Evolutionary conservation across 2,113 vertebrate genomes (phyloP), one percentile per base, ranked within the genome.

Genomic region (Riparia riparia): DNA sequence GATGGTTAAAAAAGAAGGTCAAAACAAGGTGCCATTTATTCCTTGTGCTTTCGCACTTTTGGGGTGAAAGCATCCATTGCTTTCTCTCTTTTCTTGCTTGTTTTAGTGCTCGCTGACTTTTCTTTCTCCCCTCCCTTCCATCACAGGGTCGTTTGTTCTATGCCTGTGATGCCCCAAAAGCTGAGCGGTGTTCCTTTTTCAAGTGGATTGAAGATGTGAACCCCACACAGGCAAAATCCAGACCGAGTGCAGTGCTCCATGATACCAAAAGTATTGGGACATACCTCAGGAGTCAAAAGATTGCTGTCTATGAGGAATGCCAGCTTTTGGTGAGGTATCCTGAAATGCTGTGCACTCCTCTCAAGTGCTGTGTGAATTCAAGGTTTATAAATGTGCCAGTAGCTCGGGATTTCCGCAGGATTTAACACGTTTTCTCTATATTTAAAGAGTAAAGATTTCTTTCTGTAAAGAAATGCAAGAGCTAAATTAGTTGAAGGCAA

Each of bases 81-180:
- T 89, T 68, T 50, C 12, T 15, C 2, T 28, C 28, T 17, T 9
- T 8, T 4, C 28, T 65, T 24, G 8, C 2, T 72, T 31, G 19
- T 53, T 89, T 77, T 32, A 22, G 21, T 32, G 21, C 37, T 88
- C 51, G 82, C 11, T 5, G 14, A 20, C 1, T 16, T 17, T 25
- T 32, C 9, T 37, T 37, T 44, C 9, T 2, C 5, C 3, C 10
- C 3, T 29, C 8, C 6, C 8, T 13, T 32, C 26, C 57, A 32
- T 29, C 69, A 22, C n/a, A 98, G 98, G 98, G 98, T 24, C 98
- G 97, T 66, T 97, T 98, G 24, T 98, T 98, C 90, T 98, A 98
- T 49, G 34, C 97, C 85, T 98, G 98, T 84, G 98, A 97, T 95
- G 97, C 97, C 64, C 89, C 98, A 28, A 98, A 97, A 96, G 82